phyloP scores from a whole-genome alignment of 1,140 invertebrate genomes.

The Euura saliciscinereae region DNA sequence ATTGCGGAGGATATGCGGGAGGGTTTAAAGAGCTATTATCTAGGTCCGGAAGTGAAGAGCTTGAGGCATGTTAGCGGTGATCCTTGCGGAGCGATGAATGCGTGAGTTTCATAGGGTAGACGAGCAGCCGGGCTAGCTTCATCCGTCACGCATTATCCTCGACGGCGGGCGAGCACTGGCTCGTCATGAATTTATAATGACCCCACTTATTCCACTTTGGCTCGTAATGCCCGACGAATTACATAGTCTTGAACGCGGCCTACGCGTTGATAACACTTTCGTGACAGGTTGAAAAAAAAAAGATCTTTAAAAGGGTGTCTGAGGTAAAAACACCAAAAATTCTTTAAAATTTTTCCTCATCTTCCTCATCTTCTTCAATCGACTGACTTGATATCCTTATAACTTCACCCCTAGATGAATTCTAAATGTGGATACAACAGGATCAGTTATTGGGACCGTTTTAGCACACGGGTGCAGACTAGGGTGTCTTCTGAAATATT shows the following conservation, averaged over 20 bases:
- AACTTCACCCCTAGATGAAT: too few species aligned
- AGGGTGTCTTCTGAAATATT: slow-evolving; percentile 4
- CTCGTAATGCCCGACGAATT: neutral
- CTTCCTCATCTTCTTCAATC: too few species aligned
- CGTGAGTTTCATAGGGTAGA: neutral
- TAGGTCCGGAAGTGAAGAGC: neutral
- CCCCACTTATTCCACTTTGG: slow-evolving; percentile 14
- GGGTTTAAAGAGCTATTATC: too few species aligned
- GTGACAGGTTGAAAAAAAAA: neutral
- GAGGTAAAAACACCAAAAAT: too few species aligned
- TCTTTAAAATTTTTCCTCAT: too few species aligned
- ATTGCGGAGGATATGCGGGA: too few species aligned
- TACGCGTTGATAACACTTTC: neutral
- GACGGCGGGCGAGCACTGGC: neutral
- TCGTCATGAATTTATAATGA: slow-evolving; percentile 14
- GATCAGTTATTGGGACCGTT: neutral
- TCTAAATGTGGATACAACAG: too few species aligned
- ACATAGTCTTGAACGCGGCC: neutral
- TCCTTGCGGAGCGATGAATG: neutral
- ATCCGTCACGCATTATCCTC: slow-evolving; percentile 12
- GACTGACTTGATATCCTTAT: too few species aligned
- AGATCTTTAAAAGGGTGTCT: too few species aligned
- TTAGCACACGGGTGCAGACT: neutral
- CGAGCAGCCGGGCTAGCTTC: neutral
- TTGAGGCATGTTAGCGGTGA: neutral